Evolutionary conservation across 2,113 vertebrate species (phyloP).

Genomic region (Thamnophis sirtalis): DNA sequence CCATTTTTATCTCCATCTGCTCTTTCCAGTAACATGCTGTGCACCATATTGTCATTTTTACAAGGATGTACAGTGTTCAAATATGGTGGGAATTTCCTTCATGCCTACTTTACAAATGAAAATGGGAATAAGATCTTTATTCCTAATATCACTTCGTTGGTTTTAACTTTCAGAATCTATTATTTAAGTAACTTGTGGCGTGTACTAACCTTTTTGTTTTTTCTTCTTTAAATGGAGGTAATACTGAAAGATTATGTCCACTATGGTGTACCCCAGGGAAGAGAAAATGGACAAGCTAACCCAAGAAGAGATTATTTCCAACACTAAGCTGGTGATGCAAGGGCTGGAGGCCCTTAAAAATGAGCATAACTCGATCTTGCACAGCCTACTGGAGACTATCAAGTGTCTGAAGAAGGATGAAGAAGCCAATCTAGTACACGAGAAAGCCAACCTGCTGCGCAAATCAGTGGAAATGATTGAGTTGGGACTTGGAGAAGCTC

Average conservation of each 20-base stretch:
- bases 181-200: background rate
- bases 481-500: conserved; percentile 92
- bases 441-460: conserved; percentile 93
- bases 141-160: background rate
- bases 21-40: background rate
- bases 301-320: conserved; percentile 98
- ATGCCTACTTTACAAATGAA: background rate
- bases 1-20: conserved; percentile 8
- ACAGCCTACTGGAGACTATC: conserved; percentile 94
- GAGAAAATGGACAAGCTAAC: conserved; percentile 91
- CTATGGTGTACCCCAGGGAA: conserved; percentile 88
- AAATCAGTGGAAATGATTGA: conserved; percentile 98
- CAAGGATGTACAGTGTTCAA: background rate
- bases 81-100: background rate
- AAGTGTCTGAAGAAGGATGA: conserved; percentile 98
- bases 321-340: conserved; percentile 95
- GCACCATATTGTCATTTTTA: rapidly evolving
- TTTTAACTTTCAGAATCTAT: background rate
- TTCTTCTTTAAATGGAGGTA: conserved; percentile 24
- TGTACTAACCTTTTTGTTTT: conserved; percentile 10
- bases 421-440: conserved; percentile 93
- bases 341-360: conserved; percentile 95
- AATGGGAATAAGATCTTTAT: background rate
- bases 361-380: conserved; percentile 96
- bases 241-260: conserved; percentile 78